Percentiles rank a stretch among this genome's conserved stretches.
Evolutionary conservation across 2,888 invertebrate species (phyloP).

Genomic region (Netelia melanura): DNA sequence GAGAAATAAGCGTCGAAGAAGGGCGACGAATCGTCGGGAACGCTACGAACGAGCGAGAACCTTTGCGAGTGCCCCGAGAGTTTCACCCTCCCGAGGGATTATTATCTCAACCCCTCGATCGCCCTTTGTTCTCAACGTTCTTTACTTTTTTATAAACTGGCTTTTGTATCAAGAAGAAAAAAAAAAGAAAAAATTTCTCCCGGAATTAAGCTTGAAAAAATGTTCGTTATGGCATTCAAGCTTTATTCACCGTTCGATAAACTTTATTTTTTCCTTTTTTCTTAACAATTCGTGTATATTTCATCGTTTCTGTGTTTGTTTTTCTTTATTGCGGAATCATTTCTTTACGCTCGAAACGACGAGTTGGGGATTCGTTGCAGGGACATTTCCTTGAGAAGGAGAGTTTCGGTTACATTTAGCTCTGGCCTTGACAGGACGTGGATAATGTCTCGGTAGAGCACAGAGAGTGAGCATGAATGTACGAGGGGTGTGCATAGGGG

Average conservation of each 20-base stretch:
- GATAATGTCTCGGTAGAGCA: conserved; percentile 31
- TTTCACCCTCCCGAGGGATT: not conserved
- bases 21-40: not conserved
- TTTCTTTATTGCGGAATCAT: conserved; percentile 3
- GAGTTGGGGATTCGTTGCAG: not conserved
- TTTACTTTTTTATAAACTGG: not conserved
- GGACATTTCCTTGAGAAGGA: conserved; percentile 12
- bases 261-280: not conserved
- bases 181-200: too few species aligned
- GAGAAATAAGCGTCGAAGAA: conserved; percentile 32
- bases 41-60: not conserved
- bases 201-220: too few species aligned
- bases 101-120: not conserved
- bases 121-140: not conserved
- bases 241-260: not conserved
- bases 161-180: too few species aligned
- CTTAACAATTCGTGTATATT: not conserved
- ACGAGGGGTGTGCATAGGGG: not conserved
- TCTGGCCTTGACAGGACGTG: conserved; percentile 33
- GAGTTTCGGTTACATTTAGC: conserved; percentile 51
- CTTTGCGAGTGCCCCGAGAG: not conserved
- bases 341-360: conserved; percentile 5
- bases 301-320: not conserved
- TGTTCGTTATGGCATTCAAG: too few species aligned
- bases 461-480: not conserved